Base-by-base conservation (phyloP, 1,140 invertebrate species). In the Scaptomyza hsui region DNA sequence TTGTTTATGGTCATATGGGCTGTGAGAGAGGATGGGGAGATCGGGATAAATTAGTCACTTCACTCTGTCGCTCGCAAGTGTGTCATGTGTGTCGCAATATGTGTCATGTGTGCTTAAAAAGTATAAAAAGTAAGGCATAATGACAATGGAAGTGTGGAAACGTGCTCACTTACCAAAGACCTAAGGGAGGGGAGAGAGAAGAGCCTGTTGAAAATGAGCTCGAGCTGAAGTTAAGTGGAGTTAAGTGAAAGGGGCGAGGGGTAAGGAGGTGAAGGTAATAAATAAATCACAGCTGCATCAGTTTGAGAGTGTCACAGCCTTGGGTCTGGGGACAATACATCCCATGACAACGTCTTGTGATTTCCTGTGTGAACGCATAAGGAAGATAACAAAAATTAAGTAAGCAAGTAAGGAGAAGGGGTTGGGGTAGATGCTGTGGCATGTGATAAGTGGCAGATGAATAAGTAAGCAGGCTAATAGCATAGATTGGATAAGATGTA, bases 271-370 rank as follows among this genome's bases (percentile, higher is more conserved):
- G 7, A 26, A 56, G 76, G 49, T 86, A 86, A 85, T 85, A 85
- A 86, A 80, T 76, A 88, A 77, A 86, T 86, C 77, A 77, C 78
- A 77, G 77, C 69, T 78, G 70, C 73, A 88, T 74, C 81, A 78
- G 70, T 81, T 29, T 85, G 77, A 59, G 48, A 64, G 21, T 32
- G 19, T 44, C 65, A 51, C 72, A 41, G 62, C 55, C 62, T 37
- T 62, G 47, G 48, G 80, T 52, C 82, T 60, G 53, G 47, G 53
- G 61, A 77, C 81, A 75, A 86, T 86, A 61, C 51, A 70, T 70
- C 65, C 68, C 65, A 74, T 9, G 5, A 29, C 26, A 29, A 7
- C 77, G 62, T 74, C 76, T 63, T 73, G 69, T 86, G 80, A 86
- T 86, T 86, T 81, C 64, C 70, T 85, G 77, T 64, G 81, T n/a